Evolutionary conservation across 2,113 vertebrate genomes (phyloP).

Genomic region (Melanerpes formicivorus): DNA sequence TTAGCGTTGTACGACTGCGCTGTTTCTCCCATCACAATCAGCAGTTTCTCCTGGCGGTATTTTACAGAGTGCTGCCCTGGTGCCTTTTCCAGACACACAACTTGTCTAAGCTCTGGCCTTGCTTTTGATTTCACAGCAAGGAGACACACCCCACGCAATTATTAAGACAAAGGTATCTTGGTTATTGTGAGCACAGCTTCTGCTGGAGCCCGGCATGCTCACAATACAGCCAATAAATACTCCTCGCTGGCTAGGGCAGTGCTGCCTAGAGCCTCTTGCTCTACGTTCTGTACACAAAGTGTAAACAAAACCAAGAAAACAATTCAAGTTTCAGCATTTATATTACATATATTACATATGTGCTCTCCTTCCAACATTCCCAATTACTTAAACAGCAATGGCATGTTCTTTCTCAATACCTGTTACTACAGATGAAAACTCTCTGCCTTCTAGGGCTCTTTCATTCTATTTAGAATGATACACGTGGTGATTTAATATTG

Average conservation of each 20-base stretch:
- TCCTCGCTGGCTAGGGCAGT: background rate
- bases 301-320: background rate
- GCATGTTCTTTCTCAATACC: background rate
- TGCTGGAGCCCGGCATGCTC: background rate
- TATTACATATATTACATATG: background rate
- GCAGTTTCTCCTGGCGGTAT: background rate
- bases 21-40: background rate
- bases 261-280: background rate
- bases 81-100: background rate
- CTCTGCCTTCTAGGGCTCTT: background rate
- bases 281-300: background rate
- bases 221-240: too few species aligned
- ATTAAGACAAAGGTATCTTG: background rate
- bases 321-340: background rate
- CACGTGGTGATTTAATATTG: background rate
- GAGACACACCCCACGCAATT: background rate
- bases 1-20: background rate
- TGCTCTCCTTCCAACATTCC: background rate
- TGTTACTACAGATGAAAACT: background rate
- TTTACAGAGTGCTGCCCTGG: background rate
- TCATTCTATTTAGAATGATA: background rate
- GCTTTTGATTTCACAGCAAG: background rate
- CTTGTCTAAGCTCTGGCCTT: background rate
- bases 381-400: background rate
- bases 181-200: background rate